Conservation (phyloP, 2,797 vertebrate species). For the Lacerta bilineata region DNA sequence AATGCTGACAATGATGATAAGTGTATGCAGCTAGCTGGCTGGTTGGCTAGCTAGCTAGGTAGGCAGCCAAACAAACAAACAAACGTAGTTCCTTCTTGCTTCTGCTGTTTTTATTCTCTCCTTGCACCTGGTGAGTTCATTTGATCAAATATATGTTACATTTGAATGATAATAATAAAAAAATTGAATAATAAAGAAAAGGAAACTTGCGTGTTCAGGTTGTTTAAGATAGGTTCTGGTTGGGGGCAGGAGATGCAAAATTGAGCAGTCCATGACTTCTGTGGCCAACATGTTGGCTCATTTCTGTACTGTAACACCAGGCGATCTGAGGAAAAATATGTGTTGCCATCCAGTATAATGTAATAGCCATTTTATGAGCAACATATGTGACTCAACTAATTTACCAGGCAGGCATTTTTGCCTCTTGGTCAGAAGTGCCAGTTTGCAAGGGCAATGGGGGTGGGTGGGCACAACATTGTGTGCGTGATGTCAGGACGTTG, state of each 20-base stretch:
- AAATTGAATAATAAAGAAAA: neutral
- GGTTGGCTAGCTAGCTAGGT: too few relatives aligned
- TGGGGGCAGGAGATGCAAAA: neutral
- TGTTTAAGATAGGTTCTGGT: neutral
- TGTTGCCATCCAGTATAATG: neutral
- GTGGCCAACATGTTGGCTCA: neutral
- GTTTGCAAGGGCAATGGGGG: too few relatives aligned
- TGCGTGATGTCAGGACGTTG: too few relatives aligned
- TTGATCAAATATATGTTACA: neutral
- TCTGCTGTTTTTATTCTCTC: neutral
- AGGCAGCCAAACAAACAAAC: neutral
- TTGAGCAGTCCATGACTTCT: neutral
- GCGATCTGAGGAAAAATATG: neutral
- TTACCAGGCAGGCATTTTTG: neutral
- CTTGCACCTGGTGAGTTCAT: neutral
- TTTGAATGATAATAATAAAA: too few relatives aligned
- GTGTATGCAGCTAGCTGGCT: neutral
- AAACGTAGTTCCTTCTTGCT: neutral
- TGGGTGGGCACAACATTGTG: too few relatives aligned
- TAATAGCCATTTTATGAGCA: neutral
- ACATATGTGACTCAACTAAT: neutral
- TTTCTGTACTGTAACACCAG: neutral
- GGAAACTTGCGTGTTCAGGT: neutral
- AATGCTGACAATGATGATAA: neutral
- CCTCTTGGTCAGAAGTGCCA: neutral